phyloP scores from a whole-genome alignment of 2,888 invertebrate genomes.

The Folsomia candida region DNA sequence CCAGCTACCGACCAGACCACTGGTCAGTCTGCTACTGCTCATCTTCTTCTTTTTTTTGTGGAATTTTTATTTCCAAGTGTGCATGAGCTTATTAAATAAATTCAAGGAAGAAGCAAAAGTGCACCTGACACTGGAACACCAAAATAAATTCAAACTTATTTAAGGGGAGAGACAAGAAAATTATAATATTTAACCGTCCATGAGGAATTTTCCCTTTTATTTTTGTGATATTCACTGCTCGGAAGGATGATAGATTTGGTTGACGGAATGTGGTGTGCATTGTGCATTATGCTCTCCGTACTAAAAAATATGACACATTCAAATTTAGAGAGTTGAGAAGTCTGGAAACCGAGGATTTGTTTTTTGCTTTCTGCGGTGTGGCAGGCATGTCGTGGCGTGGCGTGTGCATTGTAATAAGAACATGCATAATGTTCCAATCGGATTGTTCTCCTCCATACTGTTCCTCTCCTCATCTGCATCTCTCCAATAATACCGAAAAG shows the following conservation, averaged over 20 bases:
- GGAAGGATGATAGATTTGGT: not conserved
- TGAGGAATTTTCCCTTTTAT: not conserved
- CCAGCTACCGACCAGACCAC: constrained; percentile 7
- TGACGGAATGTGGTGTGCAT: not conserved
- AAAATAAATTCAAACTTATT: too few relatives aligned
- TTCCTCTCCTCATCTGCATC: constrained; percentile 27
- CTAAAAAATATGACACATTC: constrained; percentile 17
- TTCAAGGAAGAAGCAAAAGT: too few relatives aligned
- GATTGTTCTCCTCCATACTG: constrained; percentile 13
- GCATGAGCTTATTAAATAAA: not conserved
- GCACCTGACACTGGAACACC: too few relatives aligned
- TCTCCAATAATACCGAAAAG: constrained; percentile 4
- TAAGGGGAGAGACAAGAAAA: constrained; percentile 24
- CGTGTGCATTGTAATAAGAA: constrained; percentile 22
- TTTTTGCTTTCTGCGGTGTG: not conserved
- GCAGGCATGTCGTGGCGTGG: too few relatives aligned
- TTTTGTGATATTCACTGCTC: not conserved
- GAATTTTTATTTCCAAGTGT: not conserved
- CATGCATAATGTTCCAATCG: constrained; percentile 36
- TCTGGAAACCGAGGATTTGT: not conserved
- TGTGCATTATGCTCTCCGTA: constrained; percentile 10
- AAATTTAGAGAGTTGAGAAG: not conserved
- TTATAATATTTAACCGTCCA: constrained; percentile 19
- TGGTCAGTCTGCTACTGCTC: not conserved
- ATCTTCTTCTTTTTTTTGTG: constrained; percentile 6